Conservation (phyloP, 2,888 invertebrate genomes). For the Mechanitis messenoides region DNA sequence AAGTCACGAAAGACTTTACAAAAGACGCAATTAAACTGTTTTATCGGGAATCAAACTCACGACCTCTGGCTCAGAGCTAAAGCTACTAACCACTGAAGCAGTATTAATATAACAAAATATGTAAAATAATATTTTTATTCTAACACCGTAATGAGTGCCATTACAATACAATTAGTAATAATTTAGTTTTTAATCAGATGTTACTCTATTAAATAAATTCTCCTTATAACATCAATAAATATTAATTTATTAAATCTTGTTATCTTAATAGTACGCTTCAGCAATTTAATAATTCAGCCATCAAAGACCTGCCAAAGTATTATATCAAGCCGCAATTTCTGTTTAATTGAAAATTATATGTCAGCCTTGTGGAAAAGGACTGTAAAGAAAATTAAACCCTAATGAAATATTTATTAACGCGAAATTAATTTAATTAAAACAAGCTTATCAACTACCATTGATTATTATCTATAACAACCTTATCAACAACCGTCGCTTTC, state of each 20-base stretch:
- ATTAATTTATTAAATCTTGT: constrained; percentile 8
- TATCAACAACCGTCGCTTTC: too few species aligned
- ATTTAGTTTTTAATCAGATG: too few species aligned
- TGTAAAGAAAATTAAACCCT: constrained; percentile 13
- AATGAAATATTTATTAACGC: not conserved
- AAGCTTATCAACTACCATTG: constrained; percentile 14
- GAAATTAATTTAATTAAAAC: constrained; percentile 15
- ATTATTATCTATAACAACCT: constrained; percentile 5
- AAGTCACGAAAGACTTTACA: too few species aligned
- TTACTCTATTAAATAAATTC: too few species aligned
- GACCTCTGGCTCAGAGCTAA: too few species aligned
- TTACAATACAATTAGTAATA: too few species aligned
- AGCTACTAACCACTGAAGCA: too few species aligned
- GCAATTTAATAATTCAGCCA: constrained; percentile 41
- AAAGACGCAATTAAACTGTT: too few species aligned
- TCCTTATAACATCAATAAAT: not conserved
- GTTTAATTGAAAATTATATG: constrained; percentile 33
- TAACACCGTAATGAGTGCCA: too few species aligned
- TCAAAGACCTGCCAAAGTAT: constrained; percentile 34
- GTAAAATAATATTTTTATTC: too few species aligned
- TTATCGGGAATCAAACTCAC: too few species aligned
- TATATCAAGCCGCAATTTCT: constrained; percentile 24
- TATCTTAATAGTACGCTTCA: constrained; percentile 22
- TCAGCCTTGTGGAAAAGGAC: constrained; percentile 21
- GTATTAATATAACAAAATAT: too few species aligned